Evolutionary conservation across 2,888 invertebrate species (phyloP).

Genomic region (Phalangium opilio): DNA sequence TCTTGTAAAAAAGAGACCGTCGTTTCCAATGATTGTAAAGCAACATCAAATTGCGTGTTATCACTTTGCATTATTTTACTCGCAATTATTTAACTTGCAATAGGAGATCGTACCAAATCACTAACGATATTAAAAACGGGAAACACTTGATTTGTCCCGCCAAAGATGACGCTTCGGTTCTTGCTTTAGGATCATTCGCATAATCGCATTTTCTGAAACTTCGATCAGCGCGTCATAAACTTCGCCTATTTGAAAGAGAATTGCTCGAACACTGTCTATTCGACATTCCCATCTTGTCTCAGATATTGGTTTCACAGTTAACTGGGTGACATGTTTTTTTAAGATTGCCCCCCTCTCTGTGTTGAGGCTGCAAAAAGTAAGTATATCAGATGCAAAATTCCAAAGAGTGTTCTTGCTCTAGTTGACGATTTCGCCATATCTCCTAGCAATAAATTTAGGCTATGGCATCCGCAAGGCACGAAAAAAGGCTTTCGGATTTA

Average conservation of each 20-base stretch:
- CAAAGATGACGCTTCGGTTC: neutral
- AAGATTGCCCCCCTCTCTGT: neutral
- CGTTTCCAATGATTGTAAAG: too few relatives aligned
- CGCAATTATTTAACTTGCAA: neutral
- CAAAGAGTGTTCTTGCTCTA: neutral
- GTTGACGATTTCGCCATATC: neutral
- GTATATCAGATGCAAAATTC: slow-evolving; percentile 2
- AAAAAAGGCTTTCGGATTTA: neutral
- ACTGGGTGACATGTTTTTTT: neutral
- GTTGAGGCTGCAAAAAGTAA: too few relatives aligned
- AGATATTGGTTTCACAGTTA: neutral
- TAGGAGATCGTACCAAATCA: neutral
- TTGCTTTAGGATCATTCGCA: neutral
- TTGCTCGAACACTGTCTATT: neutral
- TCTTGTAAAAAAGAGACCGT: too few relatives aligned
- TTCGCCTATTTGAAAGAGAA: neutral
- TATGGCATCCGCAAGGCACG: slow-evolving; percentile 7
- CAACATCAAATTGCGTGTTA: too few relatives aligned
- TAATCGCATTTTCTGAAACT: neutral
- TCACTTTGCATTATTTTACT: too few relatives aligned
- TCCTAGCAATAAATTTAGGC: neutral
- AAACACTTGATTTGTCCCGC: neutral
- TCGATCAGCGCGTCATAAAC: neutral
- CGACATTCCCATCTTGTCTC: too few relatives aligned
- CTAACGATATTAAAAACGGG: neutral